Base-by-base conservation (phyloP, 2,113 vertebrate species). In the Chloebia gouldiae region DNA sequence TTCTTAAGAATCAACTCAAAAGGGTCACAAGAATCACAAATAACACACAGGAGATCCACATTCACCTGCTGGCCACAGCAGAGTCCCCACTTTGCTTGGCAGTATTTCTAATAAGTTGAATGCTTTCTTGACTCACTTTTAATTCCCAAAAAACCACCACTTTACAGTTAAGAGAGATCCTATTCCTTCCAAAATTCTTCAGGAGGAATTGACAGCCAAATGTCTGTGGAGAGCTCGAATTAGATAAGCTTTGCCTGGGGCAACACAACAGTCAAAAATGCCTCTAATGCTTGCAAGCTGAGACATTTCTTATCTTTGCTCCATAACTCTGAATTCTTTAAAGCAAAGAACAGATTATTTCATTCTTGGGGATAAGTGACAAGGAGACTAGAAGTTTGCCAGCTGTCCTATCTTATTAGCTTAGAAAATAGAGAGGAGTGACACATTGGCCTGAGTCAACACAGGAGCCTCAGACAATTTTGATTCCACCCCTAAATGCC, bases 231-330 rank as follows among this genome's bases (percentile, higher is more conserved):
- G 83, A 94, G 91, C 95, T 59, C 0, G 13, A 92, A 93, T 78
- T 70, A 91, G 91, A 92, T 96, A 97, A 96, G 94, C 94, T 94
- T 72, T 84, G 94, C 94, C 95, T 87, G 77, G 69, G 86, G 95
- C 86, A 92, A 84, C 30, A 1, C 17, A 86, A 86, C 92, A 92
- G 92, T 5, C 57, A 93, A 68, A 89, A 94, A 96, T 89, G 57
- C 89, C 73, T 93, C 83, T 71, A 83, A 92, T 84, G 91, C 86
- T 87, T 94, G 83, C 25, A 81, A 94, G 94, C 83, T 39, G 77
- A 95, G 89, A 93, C 83, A 75, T 49, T 92, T 71, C 95, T 96
- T 95, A 94, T 96, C 92, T 94, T 76, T 72, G 44, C 83, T 75
- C 80, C 65, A 81, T 86, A 93, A 95, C 73, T 61, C 86, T 3